A percentile compares a stretch with the other conserved stretches of the same genome.
Conservation (phyloP, 2,113 vertebrate genomes). For the Rhadina sibilatrix region DNA sequence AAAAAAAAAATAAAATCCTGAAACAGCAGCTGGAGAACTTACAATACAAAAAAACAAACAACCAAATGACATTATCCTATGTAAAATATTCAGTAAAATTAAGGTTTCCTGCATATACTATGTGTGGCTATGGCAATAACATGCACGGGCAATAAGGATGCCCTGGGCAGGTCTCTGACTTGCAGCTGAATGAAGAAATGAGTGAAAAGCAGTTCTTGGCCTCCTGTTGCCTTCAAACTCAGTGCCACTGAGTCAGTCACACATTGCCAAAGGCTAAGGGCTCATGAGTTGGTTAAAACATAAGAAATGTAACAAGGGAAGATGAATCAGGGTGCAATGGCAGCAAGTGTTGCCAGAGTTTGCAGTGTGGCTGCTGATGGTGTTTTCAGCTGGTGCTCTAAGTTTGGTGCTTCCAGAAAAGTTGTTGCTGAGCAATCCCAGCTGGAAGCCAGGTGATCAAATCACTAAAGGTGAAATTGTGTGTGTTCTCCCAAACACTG, state of each 20-base stretch:
- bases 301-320: not conserved
- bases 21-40: not conserved
- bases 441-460: not conserved
- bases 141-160: not conserved
- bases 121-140: not conserved
- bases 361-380: fast-evolving
- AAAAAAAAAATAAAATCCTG: not conserved
- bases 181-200: not conserved
- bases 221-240: not conserved
- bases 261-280: not conserved
- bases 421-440: not conserved
- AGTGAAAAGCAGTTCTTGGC: not conserved
- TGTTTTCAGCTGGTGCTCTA: not conserved
- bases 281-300: not conserved
- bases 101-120: not conserved
- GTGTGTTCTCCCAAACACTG: not conserved
- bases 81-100: not conserved
- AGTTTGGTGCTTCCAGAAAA: not conserved
- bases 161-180: not conserved
- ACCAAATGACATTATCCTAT: fast-evolving
- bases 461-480: not conserved
- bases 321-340: not conserved
- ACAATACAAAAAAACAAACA: not conserved
- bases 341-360: not conserved
- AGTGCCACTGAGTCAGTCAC: not conserved